Base-by-base conservation (phyloP, 2,888 invertebrate genomes). In the Eurytoma californica region DNA sequence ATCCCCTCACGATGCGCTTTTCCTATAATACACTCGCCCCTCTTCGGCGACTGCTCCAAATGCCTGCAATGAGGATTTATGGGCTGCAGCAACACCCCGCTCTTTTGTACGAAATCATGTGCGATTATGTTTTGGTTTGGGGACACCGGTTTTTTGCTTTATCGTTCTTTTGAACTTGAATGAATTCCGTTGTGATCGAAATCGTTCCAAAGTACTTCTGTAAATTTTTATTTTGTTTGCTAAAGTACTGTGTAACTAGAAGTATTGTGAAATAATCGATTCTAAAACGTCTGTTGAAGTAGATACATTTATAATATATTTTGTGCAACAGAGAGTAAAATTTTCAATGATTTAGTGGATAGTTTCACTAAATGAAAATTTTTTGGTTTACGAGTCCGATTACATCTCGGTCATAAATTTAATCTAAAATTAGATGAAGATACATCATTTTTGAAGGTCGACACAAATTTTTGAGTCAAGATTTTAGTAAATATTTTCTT, bases 31-130 rank as follows among this genome's bases (percentile, higher is more conserved):
- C 53, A 77, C 77, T 57, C 60, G 30, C 63, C 55, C 14, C 47
- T 65, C 47, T 47, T 53, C 28, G 47, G 14, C 39, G 20, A 18
- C n/a, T 51, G 24, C 18, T 57, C 16, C 24, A n/a, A 57, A 61
- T 67, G 61, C 39, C 49, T 73, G 72, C 78, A 79, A 77, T 67
- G 61, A 77, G 79, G 47, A 79, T 79, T 79, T 79, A 79, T 79
- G 75, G 30, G 18, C n/a, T 0, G n/a, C 60, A 12, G 49, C 13
- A 68, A 39, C 30, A 28, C 49, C 49, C 55, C 55, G 28, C 61
- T 28, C 18, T 72, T 51, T 72, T 16, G 49, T 49, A 49, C 7
- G 70, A 39, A 60, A 39, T 39, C 28, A 39, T 9, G 24, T 60
- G 72, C 18, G 63, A 66, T 77, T 66, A 72, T 72, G 9, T 66